Evolutionary conservation across 2,797 vertebrate genomes (phyloP).

Genomic region (Megalops cyprinoides): DNA sequence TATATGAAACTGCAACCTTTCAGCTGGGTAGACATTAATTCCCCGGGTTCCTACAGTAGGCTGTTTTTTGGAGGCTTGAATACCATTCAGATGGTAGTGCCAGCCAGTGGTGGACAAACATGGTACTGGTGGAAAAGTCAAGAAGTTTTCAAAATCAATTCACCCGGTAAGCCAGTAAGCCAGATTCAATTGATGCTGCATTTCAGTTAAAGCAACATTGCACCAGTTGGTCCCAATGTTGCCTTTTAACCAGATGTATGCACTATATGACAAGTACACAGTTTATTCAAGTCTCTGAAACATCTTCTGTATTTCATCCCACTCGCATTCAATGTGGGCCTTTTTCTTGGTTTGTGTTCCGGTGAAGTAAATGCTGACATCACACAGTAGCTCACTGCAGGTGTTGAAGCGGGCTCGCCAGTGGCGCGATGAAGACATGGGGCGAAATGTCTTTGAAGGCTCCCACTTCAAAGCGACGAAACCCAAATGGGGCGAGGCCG

Average conservation of each 20-base stretch:
- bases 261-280: neutral
- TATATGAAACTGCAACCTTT: neutral
- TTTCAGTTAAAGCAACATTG: neutral
- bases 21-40: neutral
- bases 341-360: neutral
- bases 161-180: neutral
- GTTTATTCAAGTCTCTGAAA: neutral
- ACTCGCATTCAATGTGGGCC: neutral
- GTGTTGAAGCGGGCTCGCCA: neutral
- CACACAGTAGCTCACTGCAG: neutral
- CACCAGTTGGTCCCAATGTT: neutral
- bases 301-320: neutral
- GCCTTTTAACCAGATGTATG: neutral
- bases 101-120: neutral
- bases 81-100: too few species aligned
- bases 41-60: neutral
- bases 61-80: neutral
- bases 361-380: conserved; percentile 2
- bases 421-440: neutral
- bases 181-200: neutral
- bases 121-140: too few species aligned
- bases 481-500: too few species aligned
- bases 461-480: neutral
- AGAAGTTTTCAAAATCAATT: neutral
- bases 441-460: neutral